Evolutionary conservation across 2,888 invertebrate genomes (phyloP).

Genomic region (Incurvaria masculella): DNA sequence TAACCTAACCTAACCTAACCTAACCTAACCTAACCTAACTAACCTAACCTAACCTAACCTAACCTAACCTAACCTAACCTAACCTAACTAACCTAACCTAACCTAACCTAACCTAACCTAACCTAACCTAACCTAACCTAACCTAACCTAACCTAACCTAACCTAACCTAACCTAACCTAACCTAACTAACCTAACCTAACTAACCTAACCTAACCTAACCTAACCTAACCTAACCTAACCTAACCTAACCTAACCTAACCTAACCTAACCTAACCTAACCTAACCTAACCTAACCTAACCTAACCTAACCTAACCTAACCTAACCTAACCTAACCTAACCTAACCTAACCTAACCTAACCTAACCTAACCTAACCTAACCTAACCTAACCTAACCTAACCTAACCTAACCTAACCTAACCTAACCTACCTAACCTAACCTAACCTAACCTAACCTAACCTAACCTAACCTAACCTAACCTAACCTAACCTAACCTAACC

Average conservation of each 20-base stretch:
- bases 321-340: neutral
- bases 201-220: neutral
- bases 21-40: constrained; percentile 12
- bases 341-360: neutral
- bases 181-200: constrained; percentile 4
- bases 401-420: neutral
- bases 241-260: neutral
- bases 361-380: neutral
- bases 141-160: neutral
- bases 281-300: neutral
- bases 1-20: constrained; percentile 14
- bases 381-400: neutral
- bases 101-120: too few relatives aligned
- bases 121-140: neutral
- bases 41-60: constrained; percentile 14
- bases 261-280: neutral
- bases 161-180: neutral
- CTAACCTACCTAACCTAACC: too few relatives aligned
- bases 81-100: constrained; percentile 11
- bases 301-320: neutral
- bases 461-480: neutral
- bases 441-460: neutral
- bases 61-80: constrained; percentile 14
- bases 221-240: neutral
- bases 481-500: neutral